Conservation (phyloP, 2,797 vertebrate genomes). For the Onychomys torridus region DNA sequence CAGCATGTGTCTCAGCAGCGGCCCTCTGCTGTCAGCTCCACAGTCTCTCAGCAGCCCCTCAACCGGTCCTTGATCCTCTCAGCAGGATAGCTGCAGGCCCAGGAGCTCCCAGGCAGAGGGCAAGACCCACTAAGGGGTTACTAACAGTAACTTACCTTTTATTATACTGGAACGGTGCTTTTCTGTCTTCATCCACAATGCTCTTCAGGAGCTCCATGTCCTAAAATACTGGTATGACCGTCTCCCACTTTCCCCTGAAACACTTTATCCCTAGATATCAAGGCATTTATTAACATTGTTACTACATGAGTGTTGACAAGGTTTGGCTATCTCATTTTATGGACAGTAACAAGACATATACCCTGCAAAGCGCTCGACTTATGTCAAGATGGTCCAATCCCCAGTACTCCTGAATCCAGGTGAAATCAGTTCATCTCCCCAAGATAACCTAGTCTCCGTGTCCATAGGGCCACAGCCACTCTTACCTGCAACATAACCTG, state of each 20-base stretch:
- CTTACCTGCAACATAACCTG: neutral
- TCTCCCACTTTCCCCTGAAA: conserved; percentile 44
- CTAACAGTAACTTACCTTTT: neutral
- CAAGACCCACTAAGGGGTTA: neutral
- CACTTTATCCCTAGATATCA: neutral
- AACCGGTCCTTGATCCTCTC: neutral
- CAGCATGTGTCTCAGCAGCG: conserved; percentile 4
- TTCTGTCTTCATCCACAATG: conserved; percentile 23
- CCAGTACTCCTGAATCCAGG: neutral
- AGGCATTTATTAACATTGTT: conserved; percentile 8
- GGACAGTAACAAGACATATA: neutral
- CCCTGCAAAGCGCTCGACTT: neutral
- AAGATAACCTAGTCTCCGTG: neutral
- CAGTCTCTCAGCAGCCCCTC: neutral
- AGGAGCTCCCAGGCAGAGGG: neutral
- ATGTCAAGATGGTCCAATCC: neutral
- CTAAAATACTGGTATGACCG: conserved; percentile 2
- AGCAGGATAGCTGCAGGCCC: neutral
- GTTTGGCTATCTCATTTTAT: conserved; percentile 23
- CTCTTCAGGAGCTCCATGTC: conserved; percentile 6
- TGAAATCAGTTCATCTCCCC: conserved; percentile 35
- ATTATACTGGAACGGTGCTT: neutral
- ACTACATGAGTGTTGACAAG: conserved; percentile 28
- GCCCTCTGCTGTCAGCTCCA: neutral
- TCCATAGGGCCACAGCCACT: neutral